phyloP scores from a whole-genome alignment of 2,113 vertebrate genomes.

The Salvelinus alpinus region DNA sequence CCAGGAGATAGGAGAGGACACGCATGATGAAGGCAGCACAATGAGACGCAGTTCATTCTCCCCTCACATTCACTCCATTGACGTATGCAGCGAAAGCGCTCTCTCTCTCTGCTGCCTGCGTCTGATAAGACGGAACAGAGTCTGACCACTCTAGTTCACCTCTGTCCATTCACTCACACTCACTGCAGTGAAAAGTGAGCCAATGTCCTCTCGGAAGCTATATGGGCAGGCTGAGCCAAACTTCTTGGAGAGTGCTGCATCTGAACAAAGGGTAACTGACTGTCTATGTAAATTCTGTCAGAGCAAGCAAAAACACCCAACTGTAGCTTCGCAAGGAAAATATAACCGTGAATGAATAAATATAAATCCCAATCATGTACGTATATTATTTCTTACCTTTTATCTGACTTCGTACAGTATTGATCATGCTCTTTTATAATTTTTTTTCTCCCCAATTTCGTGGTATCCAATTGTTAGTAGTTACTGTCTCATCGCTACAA shows the following conservation, averaged over 20 bases:
- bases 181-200: neutral
- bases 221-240: neutral
- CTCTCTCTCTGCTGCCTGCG: constrained; percentile 2
- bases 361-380: too few species aligned
- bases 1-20: neutral
- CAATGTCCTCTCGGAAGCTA: neutral
- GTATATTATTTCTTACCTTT: too few species aligned
- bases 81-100: constrained; percentile 66
- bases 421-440: too few species aligned
- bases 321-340: neutral
- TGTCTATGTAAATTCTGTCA: neutral
- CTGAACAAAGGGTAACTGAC: neutral
- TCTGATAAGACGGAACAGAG: constrained; percentile 10
- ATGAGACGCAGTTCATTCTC: constrained; percentile 79
- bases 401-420: too few species aligned
- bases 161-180: neutral
- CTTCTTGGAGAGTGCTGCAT: neutral
- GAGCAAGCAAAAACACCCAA: neutral
- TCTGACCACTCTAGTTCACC: neutral
- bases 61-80: constrained; percentile 85
- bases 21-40: constrained; percentile 58
- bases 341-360: too few species aligned
- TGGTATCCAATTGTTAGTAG: too few species aligned
- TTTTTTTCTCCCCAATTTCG: too few species aligned
- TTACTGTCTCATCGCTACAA: too few species aligned